phyloP scores from a whole-genome alignment of 2,888 invertebrate genomes.

The Eurytoma adleriae region DNA sequence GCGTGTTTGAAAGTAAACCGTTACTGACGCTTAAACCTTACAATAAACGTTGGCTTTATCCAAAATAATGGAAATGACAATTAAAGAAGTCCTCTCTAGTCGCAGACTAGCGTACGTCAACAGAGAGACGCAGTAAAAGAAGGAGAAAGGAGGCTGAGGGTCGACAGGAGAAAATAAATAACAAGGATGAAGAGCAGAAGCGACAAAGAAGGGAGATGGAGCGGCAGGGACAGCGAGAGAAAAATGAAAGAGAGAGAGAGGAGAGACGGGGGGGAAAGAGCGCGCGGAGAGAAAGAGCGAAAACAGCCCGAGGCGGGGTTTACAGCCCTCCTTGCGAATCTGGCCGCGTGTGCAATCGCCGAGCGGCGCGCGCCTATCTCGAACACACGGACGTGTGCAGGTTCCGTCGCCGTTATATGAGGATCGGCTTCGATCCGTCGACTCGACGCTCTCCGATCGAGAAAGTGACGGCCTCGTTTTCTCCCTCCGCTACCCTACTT shows the following conservation, averaged over 20 bases:
- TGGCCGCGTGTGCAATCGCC: slow-evolving; percentile 74
- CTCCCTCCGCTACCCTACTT: no score
- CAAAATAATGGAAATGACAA: neutral
- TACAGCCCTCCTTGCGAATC: slow-evolving; percentile 76
- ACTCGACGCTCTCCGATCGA: no score
- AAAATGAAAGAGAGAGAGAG: slow-evolving; percentile 41
- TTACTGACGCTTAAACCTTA: no score
- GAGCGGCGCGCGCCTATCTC: neutral
- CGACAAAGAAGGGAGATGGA: slow-evolving; percentile 36
- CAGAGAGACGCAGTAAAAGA: neutral
- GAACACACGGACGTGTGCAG: no score
- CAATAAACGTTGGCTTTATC: neutral
- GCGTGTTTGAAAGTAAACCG: no score
- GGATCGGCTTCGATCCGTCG: no score
- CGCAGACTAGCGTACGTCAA: neutral
- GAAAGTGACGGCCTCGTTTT: no score
- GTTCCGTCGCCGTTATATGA: no score
- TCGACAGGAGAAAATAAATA: slow-evolving; percentile 22
- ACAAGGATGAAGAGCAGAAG: slow-evolving; percentile 25
- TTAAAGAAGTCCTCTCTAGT: no score
- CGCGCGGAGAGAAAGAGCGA: slow-evolving; percentile 55
- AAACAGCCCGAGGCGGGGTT: slow-evolving; percentile 74
- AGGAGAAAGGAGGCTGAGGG: slow-evolving; percentile 16
- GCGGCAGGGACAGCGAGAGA: slow-evolving; percentile 24
- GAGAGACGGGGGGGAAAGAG: neutral